phyloP scores from a whole-genome alignment of 2,113 vertebrate species.

The Psittacula cyanocephala region DNA sequence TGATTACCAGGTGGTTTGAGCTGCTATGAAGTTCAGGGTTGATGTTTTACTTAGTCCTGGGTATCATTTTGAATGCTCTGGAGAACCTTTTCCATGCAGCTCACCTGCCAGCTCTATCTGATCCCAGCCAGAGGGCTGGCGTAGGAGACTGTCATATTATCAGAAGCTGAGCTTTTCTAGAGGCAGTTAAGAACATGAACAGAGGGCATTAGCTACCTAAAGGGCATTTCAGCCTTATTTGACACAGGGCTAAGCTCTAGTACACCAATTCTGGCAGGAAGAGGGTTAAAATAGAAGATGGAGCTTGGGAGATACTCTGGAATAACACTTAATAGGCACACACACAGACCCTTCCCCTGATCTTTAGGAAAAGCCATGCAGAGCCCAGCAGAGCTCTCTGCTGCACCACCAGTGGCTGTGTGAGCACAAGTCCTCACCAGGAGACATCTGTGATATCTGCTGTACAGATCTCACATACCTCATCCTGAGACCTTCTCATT shows the following conservation, averaged over 20 bases:
- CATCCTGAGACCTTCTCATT: background rate
- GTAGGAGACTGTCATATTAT: background rate
- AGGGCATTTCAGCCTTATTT: background rate
- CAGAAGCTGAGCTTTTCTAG: background rate
- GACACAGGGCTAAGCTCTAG: background rate
- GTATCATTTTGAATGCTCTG: background rate
- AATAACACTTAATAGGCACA: background rate
- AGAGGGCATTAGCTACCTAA: background rate
- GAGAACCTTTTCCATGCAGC: background rate
- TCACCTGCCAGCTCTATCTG: background rate
- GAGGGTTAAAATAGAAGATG: background rate
- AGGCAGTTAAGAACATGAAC: background rate
- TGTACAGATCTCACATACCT: background rate
- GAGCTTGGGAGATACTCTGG: background rate
- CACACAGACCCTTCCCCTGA: rapidly evolving
- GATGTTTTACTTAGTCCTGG: background rate
- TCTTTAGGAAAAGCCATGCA: background rate
- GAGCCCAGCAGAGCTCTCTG: background rate
- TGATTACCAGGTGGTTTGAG: background rate
- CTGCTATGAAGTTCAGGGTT: background rate
- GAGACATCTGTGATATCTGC: background rate
- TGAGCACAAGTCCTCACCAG: background rate
- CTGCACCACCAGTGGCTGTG: rapidly evolving
- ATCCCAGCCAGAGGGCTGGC: background rate
- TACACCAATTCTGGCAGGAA: background rate